These are phyloP conservation scores for Caerostris extrusa DNA, from an alignment of 1,140 invertebrate species.

Conservation along the genomic window DNA sequence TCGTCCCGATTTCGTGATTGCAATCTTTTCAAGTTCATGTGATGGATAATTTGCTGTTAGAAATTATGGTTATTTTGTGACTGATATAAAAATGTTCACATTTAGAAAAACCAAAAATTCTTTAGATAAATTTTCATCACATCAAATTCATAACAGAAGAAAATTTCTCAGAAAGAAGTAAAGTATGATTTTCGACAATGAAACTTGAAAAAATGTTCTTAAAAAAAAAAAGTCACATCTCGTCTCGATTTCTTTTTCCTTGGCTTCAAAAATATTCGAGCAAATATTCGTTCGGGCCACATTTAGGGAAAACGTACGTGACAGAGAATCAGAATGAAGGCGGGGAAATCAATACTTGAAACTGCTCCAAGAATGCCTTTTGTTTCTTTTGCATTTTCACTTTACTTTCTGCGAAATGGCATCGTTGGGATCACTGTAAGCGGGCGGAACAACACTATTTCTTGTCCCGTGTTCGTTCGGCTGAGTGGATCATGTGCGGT, in stretches of 20 bases:
- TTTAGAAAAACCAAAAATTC: too few species aligned
- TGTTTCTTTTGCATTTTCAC: constrained; percentile 27
- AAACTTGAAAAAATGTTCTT: background rate
- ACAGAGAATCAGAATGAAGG: constrained; percentile 35
- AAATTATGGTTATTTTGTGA: too few species aligned
- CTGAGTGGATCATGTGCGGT: constrained; percentile 51
- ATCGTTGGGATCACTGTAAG: constrained; percentile 23
- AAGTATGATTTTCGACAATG: too few species aligned
- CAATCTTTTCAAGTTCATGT: too few species aligned
- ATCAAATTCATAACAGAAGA: too few species aligned
- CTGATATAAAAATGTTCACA: too few species aligned
- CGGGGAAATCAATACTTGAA: constrained; percentile 53
- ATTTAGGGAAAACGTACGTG: constrained; percentile 56
- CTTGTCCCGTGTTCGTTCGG: constrained; percentile 17
- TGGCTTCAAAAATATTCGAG: background rate
- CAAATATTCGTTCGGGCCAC: constrained; percentile 40
- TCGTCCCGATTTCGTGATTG: too few species aligned
- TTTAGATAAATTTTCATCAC: too few species aligned
- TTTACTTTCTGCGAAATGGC: constrained; percentile 33
- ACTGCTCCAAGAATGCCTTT: constrained; percentile 33
- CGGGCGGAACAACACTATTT: constrained; percentile 23
- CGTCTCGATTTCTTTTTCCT: background rate
- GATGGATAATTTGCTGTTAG: too few species aligned
- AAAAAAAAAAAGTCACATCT: background rate
- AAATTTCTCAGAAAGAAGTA: too few species aligned